Evolutionary conservation across 2,113 vertebrate genomes (phyloP).

Genomic region (Actenoides lindsayi): DNA sequence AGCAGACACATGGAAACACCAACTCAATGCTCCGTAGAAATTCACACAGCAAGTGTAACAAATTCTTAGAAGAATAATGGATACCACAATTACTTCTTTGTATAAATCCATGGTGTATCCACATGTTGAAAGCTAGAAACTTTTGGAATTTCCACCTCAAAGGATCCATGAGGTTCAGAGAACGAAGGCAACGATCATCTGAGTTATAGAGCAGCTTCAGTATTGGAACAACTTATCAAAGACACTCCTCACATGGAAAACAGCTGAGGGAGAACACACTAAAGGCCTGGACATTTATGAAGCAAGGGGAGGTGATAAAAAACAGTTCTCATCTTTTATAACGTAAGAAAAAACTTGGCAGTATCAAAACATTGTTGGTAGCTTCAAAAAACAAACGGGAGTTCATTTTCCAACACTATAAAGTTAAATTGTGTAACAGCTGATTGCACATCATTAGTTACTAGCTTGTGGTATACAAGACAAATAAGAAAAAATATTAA

Average conservation of each 20-base stretch:
- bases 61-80: neutral
- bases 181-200: neutral
- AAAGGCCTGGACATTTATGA: neutral
- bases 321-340: neutral
- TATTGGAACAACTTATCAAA: neutral
- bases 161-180: neutral
- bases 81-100: neutral
- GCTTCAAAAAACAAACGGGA: neutral
- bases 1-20: neutral
- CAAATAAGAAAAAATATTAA: neutral
- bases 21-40: neutral
- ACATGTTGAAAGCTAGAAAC: neutral
- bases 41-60: neutral
- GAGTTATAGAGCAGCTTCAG: neutral
- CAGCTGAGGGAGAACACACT: neutral
- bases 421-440: neutral
- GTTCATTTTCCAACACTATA: neutral
- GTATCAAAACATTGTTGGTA: neutral
- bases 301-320: neutral
- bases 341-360: neutral
- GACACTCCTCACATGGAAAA: neutral
- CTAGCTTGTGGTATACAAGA: neutral
- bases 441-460: neutral
- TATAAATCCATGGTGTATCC: neutral
- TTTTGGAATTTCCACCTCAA: neutral